Evolutionary conservation across 2,888 invertebrate genomes (phyloP).

Genomic region (Dryococelus australis): DNA sequence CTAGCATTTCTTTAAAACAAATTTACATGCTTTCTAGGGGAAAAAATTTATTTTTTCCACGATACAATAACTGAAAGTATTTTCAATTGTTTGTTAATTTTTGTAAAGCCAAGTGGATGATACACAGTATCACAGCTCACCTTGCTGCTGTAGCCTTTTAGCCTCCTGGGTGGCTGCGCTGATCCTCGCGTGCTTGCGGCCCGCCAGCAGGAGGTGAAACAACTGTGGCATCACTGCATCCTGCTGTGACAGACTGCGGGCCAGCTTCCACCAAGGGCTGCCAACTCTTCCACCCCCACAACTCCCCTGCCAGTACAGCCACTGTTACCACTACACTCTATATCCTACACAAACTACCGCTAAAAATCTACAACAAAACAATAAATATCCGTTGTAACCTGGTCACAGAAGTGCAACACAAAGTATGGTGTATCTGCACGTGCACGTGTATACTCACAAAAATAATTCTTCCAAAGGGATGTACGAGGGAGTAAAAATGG

Average conservation of each 20-base stretch:
- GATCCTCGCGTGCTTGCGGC: constrained; percentile 43
- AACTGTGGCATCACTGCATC: constrained; percentile 60
- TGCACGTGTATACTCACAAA: too few species aligned
- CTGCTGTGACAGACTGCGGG: constrained; percentile 57
- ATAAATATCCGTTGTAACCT: background rate
- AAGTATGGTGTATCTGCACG: too few species aligned
- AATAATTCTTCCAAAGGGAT: too few species aligned
- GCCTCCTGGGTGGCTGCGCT: background rate
- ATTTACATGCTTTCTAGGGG: too few species aligned
- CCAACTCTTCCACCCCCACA: constrained; percentile 22
- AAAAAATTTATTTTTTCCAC: too few species aligned
- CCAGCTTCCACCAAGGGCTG: constrained; percentile 65
- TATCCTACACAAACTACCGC: background rate
- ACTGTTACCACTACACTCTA: too few species aligned
- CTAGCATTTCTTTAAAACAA: too few species aligned
- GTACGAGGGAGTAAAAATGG: too few species aligned
- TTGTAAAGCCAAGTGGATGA: too few species aligned
- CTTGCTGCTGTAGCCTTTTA: background rate
- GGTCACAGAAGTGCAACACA: background rate
- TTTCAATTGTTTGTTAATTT: too few species aligned
- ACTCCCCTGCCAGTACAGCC: background rate
- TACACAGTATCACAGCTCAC: background rate
- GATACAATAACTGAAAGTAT: too few species aligned
- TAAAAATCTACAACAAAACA: background rate
- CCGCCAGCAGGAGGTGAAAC: constrained; percentile 60